Evolutionary conservation across 2,797 vertebrate genomes (phyloP).

Genomic region (Coluber constrictor): DNA sequence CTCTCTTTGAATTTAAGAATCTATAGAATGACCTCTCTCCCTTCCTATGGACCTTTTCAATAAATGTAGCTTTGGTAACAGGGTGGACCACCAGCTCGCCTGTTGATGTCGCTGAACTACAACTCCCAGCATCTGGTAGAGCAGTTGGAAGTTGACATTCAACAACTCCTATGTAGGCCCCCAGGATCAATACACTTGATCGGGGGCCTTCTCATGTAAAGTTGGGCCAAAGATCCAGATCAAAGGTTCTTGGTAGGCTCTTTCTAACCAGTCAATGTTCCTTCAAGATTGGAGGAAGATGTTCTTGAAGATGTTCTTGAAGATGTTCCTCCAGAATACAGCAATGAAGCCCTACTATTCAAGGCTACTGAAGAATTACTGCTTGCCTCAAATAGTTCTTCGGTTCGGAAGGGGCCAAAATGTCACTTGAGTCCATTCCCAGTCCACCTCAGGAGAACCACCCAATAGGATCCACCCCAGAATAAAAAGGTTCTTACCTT

Average conservation of each 20-base stretch:
- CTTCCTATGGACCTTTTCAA: neutral
- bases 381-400: neutral
- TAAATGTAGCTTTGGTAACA: neutral
- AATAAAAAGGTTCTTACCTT: conserved; percentile 76
- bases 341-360: neutral
- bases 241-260: neutral
- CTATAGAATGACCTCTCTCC: neutral
- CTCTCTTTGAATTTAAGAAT: neutral
- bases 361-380: neutral
- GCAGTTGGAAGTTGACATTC: neutral
- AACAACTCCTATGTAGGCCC: neutral
- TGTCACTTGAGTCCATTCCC: fast-evolving
- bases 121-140: neutral
- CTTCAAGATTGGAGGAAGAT: too few relatives aligned
- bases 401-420: neutral
- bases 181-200: neutral
- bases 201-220: neutral
- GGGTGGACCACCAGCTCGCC: neutral
- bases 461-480: neutral
- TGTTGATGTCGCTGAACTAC: neutral
- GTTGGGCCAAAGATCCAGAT: neutral
- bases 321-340: neutral
- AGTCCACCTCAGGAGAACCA: neutral
- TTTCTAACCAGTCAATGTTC: neutral
- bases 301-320: neutral